phyloP scores from a whole-genome alignment of 2,888 invertebrate species.

The Oscheius sp. region DNA sequence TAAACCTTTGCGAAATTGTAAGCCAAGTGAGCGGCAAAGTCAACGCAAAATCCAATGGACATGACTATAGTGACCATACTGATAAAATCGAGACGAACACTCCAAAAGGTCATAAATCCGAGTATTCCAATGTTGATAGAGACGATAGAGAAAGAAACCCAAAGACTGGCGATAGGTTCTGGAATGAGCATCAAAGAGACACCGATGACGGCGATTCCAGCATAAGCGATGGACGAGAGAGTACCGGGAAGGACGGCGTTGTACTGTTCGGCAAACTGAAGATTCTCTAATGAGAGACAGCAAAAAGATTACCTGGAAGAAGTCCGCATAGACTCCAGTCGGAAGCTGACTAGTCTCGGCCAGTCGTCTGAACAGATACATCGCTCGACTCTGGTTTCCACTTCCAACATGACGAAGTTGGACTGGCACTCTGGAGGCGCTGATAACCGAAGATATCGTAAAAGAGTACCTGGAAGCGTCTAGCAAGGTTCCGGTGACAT shows the following conservation, averaged over 20 bases:
- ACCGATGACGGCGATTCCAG: slow-evolving; percentile 84
- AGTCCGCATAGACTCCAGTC: slow-evolving; percentile 72
- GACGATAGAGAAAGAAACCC: slow-evolving; percentile 91
- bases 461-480: slow-evolving; percentile 63
- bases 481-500: slow-evolving; percentile 54
- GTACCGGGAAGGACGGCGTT: slow-evolving; percentile 72
- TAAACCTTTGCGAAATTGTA: slow-evolving; percentile 77
- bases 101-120: slow-evolving; percentile 95
- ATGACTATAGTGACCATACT: slow-evolving; percentile 96
- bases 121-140: slow-evolving; percentile 93
- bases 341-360: slow-evolving; percentile 66
- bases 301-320: slow-evolving; percentile 65
- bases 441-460: not conserved
- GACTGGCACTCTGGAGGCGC: slow-evolving; percentile 58
- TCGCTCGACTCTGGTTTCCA: slow-evolving; percentile 68
- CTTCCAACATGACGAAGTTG: slow-evolving; percentile 65
- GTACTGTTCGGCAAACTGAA: slow-evolving; percentile 73
- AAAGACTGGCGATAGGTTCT: slow-evolving; percentile 87
- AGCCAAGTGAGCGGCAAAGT: slow-evolving; percentile 93
- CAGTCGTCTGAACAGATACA: slow-evolving; percentile 69
- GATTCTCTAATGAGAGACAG: too few species aligned
- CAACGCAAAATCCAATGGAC: slow-evolving; percentile 94
- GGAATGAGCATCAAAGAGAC: slow-evolving; percentile 93
- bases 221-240: slow-evolving; percentile 83
- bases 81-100: slow-evolving; percentile 84